These are phyloP conservation scores for Zingel zingel DNA, from an alignment of 2,113 vertebrate species.

Conservation along the genomic window DNA sequence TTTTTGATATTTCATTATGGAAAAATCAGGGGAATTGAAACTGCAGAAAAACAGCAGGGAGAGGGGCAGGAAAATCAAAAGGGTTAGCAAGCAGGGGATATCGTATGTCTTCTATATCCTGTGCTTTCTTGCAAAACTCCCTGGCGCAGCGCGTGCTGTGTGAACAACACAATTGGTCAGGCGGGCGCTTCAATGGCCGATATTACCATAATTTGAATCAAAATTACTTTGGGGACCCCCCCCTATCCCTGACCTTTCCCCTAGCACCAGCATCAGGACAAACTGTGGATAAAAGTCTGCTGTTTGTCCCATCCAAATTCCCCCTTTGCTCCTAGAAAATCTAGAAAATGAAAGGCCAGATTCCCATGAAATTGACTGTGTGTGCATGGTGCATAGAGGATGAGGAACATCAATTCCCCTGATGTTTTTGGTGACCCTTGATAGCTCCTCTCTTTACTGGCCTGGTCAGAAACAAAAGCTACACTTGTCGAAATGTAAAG, in stretches of 20 bases:
- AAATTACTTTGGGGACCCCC: not conserved
- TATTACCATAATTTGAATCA: not conserved
- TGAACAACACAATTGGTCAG: too few species aligned
- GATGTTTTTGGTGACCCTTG: not conserved
- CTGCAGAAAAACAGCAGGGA: too few species aligned
- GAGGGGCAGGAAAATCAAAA: too few species aligned
- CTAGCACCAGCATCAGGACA: not conserved
- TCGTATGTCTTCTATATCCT: too few species aligned
- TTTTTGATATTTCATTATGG: too few species aligned
- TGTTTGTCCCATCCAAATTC: not conserved
- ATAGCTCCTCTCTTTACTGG: not conserved
- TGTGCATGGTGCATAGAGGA: slow-evolving; percentile 3
- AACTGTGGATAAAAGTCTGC: not conserved
- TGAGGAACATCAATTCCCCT: too few species aligned
- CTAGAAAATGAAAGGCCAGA: not conserved
- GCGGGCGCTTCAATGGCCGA: too few species aligned
- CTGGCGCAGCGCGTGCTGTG: too few species aligned
- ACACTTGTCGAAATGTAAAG: not conserved
- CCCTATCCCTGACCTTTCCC: not conserved
- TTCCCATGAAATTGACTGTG: not conserved
- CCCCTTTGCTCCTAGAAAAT: not conserved
- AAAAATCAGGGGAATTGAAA: too few species aligned
- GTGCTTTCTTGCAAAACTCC: too few species aligned
- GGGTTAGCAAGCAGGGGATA: too few species aligned
- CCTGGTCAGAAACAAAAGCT: not conserved